phyloP scores from a whole-genome alignment of 2,888 invertebrate genomes.

The Philereme vetulata region DNA sequence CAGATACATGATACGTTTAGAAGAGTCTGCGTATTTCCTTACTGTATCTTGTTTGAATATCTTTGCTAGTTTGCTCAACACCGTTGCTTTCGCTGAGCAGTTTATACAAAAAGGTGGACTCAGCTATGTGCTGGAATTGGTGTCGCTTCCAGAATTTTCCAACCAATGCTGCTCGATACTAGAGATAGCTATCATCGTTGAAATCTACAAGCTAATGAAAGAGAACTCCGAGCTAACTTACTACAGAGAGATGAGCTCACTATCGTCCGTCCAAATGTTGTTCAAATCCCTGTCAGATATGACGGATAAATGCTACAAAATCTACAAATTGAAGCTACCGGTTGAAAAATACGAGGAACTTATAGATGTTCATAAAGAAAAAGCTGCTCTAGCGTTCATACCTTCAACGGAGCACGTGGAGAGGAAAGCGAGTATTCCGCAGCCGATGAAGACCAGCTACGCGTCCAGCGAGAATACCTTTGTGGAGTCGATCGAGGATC shows the following conservation, averaged over 20 bases:
- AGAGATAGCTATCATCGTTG: constrained; percentile 84
- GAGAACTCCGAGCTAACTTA: constrained; percentile 60
- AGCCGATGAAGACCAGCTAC: constrained; percentile 44
- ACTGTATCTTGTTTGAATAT: constrained; percentile 85
- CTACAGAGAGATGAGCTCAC: constrained; percentile 64
- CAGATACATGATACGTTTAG: constrained; percentile 70
- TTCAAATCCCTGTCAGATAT: constrained; percentile 67
- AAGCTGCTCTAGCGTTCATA: constrained; percentile 49
- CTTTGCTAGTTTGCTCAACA: constrained; percentile 83
- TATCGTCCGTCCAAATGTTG: constrained; percentile 73
- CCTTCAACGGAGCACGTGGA: constrained; percentile 33
- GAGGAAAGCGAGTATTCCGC: constrained; percentile 47
- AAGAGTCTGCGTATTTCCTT: constrained; percentile 81
- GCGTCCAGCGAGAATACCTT: constrained; percentile 40
- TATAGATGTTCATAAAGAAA: constrained; percentile 58
- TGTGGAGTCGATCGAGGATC: constrained; percentile 51
- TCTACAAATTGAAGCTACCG: constrained; percentile 63
- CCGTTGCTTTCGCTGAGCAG: constrained; percentile 82
- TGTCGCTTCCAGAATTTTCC: constrained; percentile 81
- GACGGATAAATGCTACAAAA: constrained; percentile 66
- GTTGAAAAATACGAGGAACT: constrained; percentile 59
- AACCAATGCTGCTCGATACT: constrained; percentile 84
- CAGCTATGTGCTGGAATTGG: constrained; percentile 80
- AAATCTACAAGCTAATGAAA: constrained; percentile 78
- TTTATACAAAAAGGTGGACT: constrained; percentile 84